A percentile compares a stretch with the other conserved stretches of the same genome.
phyloP scores from a whole-genome alignment of 2,797 vertebrate species.

The Erithacus rubecula region DNA sequence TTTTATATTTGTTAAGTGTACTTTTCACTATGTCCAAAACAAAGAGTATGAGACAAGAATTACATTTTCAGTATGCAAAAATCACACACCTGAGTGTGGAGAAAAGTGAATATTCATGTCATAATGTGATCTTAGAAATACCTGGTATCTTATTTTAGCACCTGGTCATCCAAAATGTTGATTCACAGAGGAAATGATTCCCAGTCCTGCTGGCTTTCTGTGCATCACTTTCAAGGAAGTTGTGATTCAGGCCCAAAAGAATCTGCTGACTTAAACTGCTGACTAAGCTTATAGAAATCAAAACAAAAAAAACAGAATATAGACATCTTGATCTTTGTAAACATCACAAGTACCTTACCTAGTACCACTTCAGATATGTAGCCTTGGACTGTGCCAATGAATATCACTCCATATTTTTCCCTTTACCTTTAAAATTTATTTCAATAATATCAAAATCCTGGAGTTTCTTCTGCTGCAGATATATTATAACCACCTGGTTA shows the following conservation, averaged over 20 bases:
- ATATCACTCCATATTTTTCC: background rate
- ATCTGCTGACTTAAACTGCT: background rate
- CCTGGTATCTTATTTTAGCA: too few relatives aligned
- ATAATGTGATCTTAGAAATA: background rate
- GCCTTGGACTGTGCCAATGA: background rate
- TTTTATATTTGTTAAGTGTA: background rate
- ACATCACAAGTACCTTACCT: background rate
- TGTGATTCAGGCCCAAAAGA: background rate
- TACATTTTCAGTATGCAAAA: background rate
- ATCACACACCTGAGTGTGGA: background rate
- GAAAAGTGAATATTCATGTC: background rate
- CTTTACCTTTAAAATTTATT: background rate
- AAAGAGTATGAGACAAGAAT: background rate
- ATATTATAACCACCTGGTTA: background rate
- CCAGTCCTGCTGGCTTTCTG: background rate
- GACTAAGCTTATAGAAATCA: background rate
- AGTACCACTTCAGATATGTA: background rate
- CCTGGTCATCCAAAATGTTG: background rate
- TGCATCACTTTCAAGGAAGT: background rate
- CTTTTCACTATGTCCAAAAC: background rate
- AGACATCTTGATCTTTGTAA: background rate
- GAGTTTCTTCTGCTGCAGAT: background rate
- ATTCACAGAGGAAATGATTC: background rate
- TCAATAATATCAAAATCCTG: background rate
- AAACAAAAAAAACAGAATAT: background rate